Percentiles rank a stretch among this genome's conserved stretches.
phyloP scores from a whole-genome alignment of 2,888 invertebrate species.

The Watsonalla binaria region DNA sequence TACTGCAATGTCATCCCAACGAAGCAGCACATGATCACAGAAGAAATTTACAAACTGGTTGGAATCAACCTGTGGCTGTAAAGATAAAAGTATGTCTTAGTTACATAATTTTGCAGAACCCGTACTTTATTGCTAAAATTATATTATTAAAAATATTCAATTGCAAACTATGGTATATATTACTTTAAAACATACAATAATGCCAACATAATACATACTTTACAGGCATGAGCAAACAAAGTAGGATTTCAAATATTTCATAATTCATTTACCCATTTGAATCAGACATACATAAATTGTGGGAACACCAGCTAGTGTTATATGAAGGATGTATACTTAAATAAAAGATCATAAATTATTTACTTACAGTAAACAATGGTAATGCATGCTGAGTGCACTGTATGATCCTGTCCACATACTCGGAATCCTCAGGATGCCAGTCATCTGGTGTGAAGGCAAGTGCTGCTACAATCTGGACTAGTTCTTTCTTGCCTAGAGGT shows the following conservation, averaged over 20 bases:
- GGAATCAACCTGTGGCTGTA: constrained; percentile 90
- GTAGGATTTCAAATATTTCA: neutral
- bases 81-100: neutral
- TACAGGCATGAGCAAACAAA: neutral
- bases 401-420: constrained; percentile 87
- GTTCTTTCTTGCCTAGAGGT: constrained; percentile 89
- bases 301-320: no score
- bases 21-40: constrained; percentile 89
- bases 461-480: constrained; percentile 91
- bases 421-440: constrained; percentile 85
- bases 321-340: no score
- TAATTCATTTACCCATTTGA: no score
- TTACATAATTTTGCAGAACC: no score
- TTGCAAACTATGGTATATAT: no score
- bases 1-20: constrained; percentile 82
- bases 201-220: no score
- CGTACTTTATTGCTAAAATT: no score
- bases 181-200: no score
- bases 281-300: no score
- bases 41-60: constrained; percentile 90
- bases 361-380: constrained; percentile 92
- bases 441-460: constrained; percentile 84
- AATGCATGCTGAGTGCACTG: constrained; percentile 92
- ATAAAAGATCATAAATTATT: neutral
- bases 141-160: neutral